Evolutionary conservation across 2,797 vertebrate genomes (phyloP), one percentile per base, ranked within the genome.

Genomic region (Crenichthys baileyi): DNA sequence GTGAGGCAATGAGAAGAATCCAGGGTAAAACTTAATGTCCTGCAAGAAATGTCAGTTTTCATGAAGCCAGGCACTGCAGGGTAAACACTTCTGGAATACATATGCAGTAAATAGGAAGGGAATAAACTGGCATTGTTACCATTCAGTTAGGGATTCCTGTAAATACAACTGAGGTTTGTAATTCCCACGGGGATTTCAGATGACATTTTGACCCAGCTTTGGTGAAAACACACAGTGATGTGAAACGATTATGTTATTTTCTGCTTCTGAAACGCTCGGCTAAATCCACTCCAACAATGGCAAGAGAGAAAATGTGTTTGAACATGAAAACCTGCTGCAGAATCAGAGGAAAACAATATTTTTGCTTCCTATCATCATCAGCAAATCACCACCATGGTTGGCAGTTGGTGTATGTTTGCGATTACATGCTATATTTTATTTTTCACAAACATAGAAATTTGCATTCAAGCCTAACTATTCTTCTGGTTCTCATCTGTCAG

Each of bases 181-280:
- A 89, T 87, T 86, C 58, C 89, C 31, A 0, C 0, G 22, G 56
- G 85, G 82, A 87, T 89, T 84, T 82, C 36, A 78, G 81, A 73
- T 79, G 74, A 85, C 83, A 83, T 53, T 81, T 72, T 89, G 85
- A 92, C 84, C 87, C 85, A 75, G 87, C 85, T 91, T 87, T 83
- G 61, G 81, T 78, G 67, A 78, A 81, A 81, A 83, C 73, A 89
- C 77, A 79, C 78, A 75, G 39, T 39, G 36, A 74, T 55, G 75
- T 51, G 72, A 79, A 78, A 78, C 77, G 31, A 78, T 85, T 85
- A 85, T 74, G 61, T 82, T 68, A 75, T 84, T 83, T 87, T 86
- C 72, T 26, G 76, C 74, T 81, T 77, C 72, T 60, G 79, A 90
- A 79, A 85, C 4, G 65, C 70, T 75, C 44, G 0, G 68, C 39